Conservation (phyloP, 2,113 vertebrate species). For the Microtus pennsylvanicus region DNA sequence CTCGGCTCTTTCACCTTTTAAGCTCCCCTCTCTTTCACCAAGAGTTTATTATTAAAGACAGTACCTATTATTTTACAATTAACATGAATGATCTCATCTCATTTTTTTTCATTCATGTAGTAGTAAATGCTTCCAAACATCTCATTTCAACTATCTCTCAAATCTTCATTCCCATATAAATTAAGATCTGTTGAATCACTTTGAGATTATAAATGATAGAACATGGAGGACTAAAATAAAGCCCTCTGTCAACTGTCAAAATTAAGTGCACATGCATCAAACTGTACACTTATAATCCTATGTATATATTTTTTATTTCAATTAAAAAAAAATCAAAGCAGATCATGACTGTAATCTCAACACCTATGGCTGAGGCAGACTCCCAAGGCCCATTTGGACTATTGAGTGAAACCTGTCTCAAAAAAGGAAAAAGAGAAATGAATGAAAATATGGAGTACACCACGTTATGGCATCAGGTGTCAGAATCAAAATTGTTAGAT, state of each 20-base stretch:
- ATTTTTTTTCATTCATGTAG: background rate
- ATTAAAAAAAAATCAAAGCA: background rate
- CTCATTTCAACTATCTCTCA: slow-evolving; percentile 23
- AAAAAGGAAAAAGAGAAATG: background rate
- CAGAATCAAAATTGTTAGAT: background rate
- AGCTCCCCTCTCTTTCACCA: background rate
- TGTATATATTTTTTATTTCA: background rate
- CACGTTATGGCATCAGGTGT: background rate
- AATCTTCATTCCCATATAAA: background rate
- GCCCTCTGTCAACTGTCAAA: background rate
- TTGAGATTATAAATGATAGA: background rate
- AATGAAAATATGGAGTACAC: background rate
- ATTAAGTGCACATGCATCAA: background rate
- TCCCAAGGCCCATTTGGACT: background rate
- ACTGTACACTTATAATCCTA: background rate
- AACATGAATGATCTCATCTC: background rate
- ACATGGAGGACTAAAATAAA: background rate
- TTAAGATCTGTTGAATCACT: background rate
- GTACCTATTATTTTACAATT: slow-evolving; percentile 26
- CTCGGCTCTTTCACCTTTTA: background rate
- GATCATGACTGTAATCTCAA: background rate
- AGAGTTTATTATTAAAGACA: background rate
- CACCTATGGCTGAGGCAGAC: background rate
- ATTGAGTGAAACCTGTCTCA: background rate
- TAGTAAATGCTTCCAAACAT: slow-evolving; percentile 55